These are phyloP conservation scores for Steatocranus sp. DNA, from an alignment of 2,797 vertebrate species.

Conservation along the genomic window DNA sequence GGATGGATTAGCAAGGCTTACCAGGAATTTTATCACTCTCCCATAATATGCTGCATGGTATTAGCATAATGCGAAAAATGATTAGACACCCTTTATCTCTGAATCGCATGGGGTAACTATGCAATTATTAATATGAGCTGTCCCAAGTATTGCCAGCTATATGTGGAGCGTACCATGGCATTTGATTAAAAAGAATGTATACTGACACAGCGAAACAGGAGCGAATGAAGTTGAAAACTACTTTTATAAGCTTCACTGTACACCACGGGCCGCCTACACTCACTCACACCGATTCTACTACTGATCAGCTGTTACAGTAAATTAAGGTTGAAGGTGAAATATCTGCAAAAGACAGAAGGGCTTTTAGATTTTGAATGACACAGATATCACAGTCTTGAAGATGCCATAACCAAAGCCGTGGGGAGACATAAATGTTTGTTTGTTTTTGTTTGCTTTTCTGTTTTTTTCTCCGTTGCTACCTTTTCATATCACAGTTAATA, in stretches of 20 bases:
- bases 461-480: neutral
- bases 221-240: neutral
- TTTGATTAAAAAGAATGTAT: conserved; percentile 6
- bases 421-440: neutral
- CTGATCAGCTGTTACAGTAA: neutral
- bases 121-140: conserved; percentile 52
- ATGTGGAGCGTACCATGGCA: conserved; percentile 2
- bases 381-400: neutral
- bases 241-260: neutral
- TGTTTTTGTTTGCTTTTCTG: neutral
- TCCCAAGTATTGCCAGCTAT: conserved; percentile 22
- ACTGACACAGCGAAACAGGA: neutral
- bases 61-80: conserved; percentile 66
- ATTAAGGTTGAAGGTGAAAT: neutral
- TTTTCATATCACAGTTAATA: neutral
- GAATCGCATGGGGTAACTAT: conserved; percentile 60
- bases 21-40: conserved; percentile 65
- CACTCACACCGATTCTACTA: neutral
- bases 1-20: conserved; percentile 69
- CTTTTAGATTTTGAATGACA: neutral
- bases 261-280: neutral
- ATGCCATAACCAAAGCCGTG: neutral
- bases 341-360: neutral
- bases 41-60: conserved; percentile 60
- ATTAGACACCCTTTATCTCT: conserved; percentile 65